Conservation (phyloP, 2,888 invertebrate species). For the Sinotaia quadrata region DNA sequence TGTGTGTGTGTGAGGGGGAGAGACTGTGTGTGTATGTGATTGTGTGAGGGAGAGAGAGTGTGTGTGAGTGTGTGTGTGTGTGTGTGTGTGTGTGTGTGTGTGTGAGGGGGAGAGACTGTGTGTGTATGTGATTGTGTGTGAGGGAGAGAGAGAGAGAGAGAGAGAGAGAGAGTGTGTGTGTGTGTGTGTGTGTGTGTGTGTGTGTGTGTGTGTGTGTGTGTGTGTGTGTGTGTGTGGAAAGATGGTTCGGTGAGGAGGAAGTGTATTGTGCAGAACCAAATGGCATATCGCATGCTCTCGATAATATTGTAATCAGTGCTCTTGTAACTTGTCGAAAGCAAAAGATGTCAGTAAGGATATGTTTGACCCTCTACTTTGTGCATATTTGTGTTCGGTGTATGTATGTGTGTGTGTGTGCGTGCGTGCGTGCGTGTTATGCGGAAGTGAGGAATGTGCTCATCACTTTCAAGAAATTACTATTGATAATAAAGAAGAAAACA, state of each 20-base stretch:
- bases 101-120: neutral
- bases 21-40: neutral
- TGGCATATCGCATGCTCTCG: too few relatives aligned
- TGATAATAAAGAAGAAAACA: too few relatives aligned
- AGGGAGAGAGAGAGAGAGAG: neutral
- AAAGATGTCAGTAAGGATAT: too few relatives aligned
- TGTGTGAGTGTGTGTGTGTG: constrained; percentile 8
- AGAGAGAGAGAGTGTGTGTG: neutral
- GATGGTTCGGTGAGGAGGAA: neutral
- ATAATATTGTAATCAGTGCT: too few relatives aligned
- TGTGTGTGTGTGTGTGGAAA: neutral
- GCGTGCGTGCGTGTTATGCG: too few relatives aligned
- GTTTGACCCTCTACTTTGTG: too few relatives aligned
- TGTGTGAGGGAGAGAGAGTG: neutral
- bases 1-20: neutral
- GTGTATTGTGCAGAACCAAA: too few relatives aligned
- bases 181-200: constrained; percentile 11
- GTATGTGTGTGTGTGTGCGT: too few relatives aligned
- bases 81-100: neutral
- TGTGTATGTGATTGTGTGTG: neutral
- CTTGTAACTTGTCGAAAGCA: too few relatives aligned
- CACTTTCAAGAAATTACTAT: too few relatives aligned
- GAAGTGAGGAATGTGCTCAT: too few relatives aligned
- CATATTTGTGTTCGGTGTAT: too few relatives aligned
- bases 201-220: constrained; percentile 18